A percentile compares a stretch with the other conserved stretches of the same genome.
Evolutionary conservation across 2,888 invertebrate genomes (phyloP).

Genomic region (Dermolepida albohirtum): DNA sequence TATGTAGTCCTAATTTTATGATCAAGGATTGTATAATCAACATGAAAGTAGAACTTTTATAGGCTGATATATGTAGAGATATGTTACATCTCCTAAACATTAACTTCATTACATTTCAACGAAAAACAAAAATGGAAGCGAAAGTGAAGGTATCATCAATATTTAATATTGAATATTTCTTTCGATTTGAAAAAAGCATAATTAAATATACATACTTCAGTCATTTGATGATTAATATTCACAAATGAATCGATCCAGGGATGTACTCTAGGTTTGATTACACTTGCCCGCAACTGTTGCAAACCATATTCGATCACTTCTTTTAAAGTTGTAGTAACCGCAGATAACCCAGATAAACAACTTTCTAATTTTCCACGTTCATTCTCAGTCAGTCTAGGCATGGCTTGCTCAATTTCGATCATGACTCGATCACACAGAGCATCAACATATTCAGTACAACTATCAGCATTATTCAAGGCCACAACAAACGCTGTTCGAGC

Average conservation of each 20-base stretch:
- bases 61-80: too few relatives aligned
- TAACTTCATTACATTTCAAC: too few relatives aligned
- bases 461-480: slow-evolving; percentile 90
- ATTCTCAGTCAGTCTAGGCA: slow-evolving; percentile 71
- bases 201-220: slow-evolving; percentile 70
- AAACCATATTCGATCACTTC: slow-evolving; percentile 83
- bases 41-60: too few relatives aligned
- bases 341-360: slow-evolving; percentile 73
- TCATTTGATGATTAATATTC: slow-evolving; percentile 80
- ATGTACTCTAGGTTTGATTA: slow-evolving; percentile 85
- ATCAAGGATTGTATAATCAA: too few relatives aligned
- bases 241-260: slow-evolving; percentile 87
- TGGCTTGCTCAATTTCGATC: slow-evolving; percentile 75
- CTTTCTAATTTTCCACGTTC: slow-evolving; percentile 80
- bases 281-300: slow-evolving; percentile 81
- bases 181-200: too few relatives aligned
- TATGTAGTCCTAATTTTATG: too few relatives aligned
- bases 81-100: too few relatives aligned
- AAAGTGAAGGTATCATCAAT: too few relatives aligned
- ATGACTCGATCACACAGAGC: slow-evolving; percentile 84
- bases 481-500: slow-evolving; percentile 81
- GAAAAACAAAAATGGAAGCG: too few relatives aligned
- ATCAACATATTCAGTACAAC: slow-evolving; percentile 90
- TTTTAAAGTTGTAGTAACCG: slow-evolving; percentile 71
- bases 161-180: too few relatives aligned